phyloP scores from a whole-genome alignment of 2,888 invertebrate species.

The Drosophila rubida region DNA sequence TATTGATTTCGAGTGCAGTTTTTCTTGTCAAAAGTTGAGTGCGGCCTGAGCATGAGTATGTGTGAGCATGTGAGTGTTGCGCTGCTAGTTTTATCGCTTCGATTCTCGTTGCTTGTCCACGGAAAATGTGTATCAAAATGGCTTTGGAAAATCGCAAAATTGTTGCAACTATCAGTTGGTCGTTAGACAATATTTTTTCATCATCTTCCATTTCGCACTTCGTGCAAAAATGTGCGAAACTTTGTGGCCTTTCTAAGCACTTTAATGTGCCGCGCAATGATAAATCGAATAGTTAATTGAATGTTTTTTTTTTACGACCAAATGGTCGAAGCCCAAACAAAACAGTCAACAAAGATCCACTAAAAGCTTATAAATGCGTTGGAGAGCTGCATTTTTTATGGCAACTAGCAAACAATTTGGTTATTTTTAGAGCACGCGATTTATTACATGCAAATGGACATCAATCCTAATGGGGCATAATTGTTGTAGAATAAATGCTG shows the following conservation, averaged over 20 bases:
- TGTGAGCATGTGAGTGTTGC: slow-evolving; percentile 31
- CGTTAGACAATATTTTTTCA: slow-evolving; percentile 9
- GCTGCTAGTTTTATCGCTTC: slow-evolving; percentile 29
- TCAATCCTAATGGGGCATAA: not conserved
- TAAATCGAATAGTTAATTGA: slow-evolving; percentile 52
- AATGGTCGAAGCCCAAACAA: slow-evolving; percentile 11
- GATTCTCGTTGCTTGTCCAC: slow-evolving; percentile 20
- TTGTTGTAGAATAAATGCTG: not conserved
- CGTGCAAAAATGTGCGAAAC: slow-evolving; percentile 29
- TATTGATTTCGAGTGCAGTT: slow-evolving; percentile 74
- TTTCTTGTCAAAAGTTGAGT: slow-evolving; percentile 66
- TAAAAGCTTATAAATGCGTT: slow-evolving; percentile 5
- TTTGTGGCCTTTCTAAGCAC: slow-evolving; percentile 7
- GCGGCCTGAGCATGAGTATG: slow-evolving; percentile 21
- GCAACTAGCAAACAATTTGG: not conserved
- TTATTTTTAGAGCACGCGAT: not conserved
- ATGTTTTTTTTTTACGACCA: slow-evolving; percentile 27
- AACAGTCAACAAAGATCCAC: not conserved
- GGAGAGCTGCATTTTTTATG: not conserved
- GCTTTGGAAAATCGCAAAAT: slow-evolving; percentile 48
- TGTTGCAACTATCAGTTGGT: slow-evolving; percentile 40
- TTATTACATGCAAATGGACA: not conserved
- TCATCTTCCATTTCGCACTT: not conserved
- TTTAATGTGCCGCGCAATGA: slow-evolving; percentile 35
- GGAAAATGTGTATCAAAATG: slow-evolving; percentile 51